Evolutionary conservation across 2,113 vertebrate genomes (phyloP), one percentile per base, ranked within the genome.

Genomic region (Corydoras sp.): DNA sequence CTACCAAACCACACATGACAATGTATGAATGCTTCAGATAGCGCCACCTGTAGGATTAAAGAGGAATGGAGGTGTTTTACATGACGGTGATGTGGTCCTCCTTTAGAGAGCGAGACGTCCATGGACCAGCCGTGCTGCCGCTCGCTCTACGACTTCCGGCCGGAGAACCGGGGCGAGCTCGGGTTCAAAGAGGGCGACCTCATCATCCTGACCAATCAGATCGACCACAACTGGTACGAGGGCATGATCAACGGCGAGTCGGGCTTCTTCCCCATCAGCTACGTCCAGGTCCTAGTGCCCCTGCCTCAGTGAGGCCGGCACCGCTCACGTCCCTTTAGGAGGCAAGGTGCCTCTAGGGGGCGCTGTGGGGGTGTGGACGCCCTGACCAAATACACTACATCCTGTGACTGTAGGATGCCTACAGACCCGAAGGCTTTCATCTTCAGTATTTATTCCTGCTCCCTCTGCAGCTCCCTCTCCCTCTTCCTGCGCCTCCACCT

Each of bases 201-300:
- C 90, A 96, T 98, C 82, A 94, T 92, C 72, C 81, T 98, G 80
- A 97, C 94, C 82, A 95, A 92, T 86, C 94, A 93, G 82, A 95
- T 96, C 18, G 95, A 98, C 49, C 94, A 97, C 77, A 98, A 98
- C 90, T 98, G 95, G 95, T 98, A 93, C 0, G 95, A 96, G 79
- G 95, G 95, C 70, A 93, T 93, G 91, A 86, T 95, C 48, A 85
- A 82, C 0, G 94, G 94, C 14, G 89, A 94, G 61, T 95, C 94
- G 0, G 95, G 94, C 69, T 96, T 97, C 87, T 98, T 98, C 85
- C 95, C 95, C 77, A 92, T 97, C 83, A 98, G 90, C 85, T 98
- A 98, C 51, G 94, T 98, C 49, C 89, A 94, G 63, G 92, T 98
- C 73, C 86, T 97, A 1, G 91, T 97, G 77, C 91, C 95, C 66